Evolutionary conservation across 37 sponge, comb jelly and placozoan genomes (phyloP), one percentile per base, ranked within the genome.

Genomic region (Amphimedon queenslandica): DNA sequence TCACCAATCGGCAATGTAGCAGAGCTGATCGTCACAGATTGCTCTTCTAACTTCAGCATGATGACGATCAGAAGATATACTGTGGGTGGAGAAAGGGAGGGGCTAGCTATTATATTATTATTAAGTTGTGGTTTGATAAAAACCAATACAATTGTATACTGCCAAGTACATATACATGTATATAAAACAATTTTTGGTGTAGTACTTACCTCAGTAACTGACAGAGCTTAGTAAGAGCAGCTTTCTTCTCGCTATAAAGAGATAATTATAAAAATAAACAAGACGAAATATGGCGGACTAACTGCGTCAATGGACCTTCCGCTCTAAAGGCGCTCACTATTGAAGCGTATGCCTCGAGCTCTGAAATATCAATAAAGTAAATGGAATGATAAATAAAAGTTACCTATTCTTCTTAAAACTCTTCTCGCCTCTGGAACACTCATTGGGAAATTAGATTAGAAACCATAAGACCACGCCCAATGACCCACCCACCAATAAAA

Each of bases 41-140:
- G 94, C 94, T 73, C 94, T 80, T 13, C 94, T 65, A 21, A 93
- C 60, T 61, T 93, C 94, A 5, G 90, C 94, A 55, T 82, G 76
- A 64, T 93, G 90, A 18, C 94, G 64, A 57, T 89, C 94, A 42
- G 74, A 24, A 13, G 94, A 89, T 33, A 93, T 72, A 33, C 90
- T 89, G 67, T 25, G 53, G 40, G 3, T n/a, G n/a, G n/a, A n/a
- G n/a, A n/a, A n/a, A n/a, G n/a, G n/a, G n/a, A n/a, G n/a, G n/a
- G n/a, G n/a, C n/a, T n/a, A n/a, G n/a, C n/a, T n/a, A n/a, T n/a
- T n/a, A n/a, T n/a, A n/a, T n/a, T n/a, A n/a, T n/a, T n/a, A n/a
- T n/a, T n/a, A n/a, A n/a, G n/a, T n/a, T n/a, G n/a, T n/a, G n/a
- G n/a, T n/a, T n/a, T n/a, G n/a, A n/a, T n/a, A n/a, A n/a, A n/a